These are phyloP conservation scores for Centruroides vittatus DNA, from an alignment of 1,140 invertebrate genomes.

Conservation along the genomic window DNA sequence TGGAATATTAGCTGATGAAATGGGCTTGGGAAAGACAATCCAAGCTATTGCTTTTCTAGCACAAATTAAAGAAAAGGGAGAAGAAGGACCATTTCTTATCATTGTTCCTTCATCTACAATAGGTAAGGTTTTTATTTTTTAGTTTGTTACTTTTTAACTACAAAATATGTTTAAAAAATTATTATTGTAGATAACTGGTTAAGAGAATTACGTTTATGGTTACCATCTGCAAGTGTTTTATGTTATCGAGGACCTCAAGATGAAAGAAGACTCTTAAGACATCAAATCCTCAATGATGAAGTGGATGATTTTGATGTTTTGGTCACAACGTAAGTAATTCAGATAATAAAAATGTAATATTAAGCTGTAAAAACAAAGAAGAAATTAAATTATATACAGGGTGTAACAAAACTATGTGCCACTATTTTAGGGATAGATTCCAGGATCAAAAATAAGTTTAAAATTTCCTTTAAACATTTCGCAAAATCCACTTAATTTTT, in stretches of 20 bases:
- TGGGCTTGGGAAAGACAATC: slow-evolving; percentile 94
- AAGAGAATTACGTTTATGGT: slow-evolving; percentile 69
- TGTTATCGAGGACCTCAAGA: slow-evolving; percentile 80
- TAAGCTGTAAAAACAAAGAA: no score
- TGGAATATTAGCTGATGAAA: slow-evolving; percentile 73
- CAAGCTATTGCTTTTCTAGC: slow-evolving; percentile 96
- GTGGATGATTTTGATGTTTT: slow-evolving; percentile 65
- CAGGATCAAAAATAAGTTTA: no score
- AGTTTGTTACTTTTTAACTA: background rate
- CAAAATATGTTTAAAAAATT: background rate
- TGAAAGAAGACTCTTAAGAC: slow-evolving; percentile 58
- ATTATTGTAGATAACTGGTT: slow-evolving; percentile 65
- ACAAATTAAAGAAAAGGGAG: slow-evolving; percentile 66
- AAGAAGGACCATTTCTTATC: slow-evolving; percentile 60
- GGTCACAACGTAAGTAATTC: slow-evolving; percentile 55
- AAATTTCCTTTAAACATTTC: no score
- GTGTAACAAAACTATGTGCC: no score
- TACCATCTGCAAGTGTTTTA: slow-evolving; percentile 58
- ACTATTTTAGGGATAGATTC: no score
- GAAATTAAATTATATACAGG: no score
- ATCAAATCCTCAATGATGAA: slow-evolving; percentile 52
- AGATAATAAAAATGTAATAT: background rate
- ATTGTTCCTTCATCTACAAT: slow-evolving; percentile 85
- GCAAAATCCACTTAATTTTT: no score
- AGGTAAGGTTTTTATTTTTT: slow-evolving; percentile 35